A percentile compares a stretch with the other conserved stretches of the same genome.
phyloP scores from a whole-genome alignment of 2,113 vertebrate species.

The Nothoprocta pentlandii region DNA sequence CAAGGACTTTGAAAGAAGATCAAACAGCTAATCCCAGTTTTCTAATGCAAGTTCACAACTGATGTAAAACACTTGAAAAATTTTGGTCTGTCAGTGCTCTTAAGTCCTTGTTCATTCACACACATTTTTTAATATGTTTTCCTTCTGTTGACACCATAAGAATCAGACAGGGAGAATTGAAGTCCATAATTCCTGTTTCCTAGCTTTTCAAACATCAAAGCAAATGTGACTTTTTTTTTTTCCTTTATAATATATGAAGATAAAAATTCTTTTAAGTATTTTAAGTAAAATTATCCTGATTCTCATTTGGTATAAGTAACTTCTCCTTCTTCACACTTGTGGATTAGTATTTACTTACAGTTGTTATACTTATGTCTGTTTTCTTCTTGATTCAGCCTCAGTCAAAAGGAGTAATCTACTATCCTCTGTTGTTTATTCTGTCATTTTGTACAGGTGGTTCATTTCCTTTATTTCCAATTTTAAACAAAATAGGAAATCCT shows the following conservation, averaged over 20 bases:
- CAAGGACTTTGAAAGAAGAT: background rate
- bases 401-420: background rate
- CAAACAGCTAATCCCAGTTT: background rate
- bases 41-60: background rate
- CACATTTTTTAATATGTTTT: background rate
- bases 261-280: background rate
- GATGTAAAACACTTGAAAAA: background rate
- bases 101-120: fast-evolving
- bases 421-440: background rate
- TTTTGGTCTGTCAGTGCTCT: background rate
- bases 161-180: background rate
- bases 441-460: background rate
- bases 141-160: background rate
- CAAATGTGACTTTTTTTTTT: background rate
- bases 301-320: background rate
- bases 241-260: background rate
- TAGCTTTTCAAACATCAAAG: background rate
- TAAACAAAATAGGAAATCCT: background rate
- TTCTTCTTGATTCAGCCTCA: background rate
- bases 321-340: background rate
- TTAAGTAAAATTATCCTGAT: background rate
- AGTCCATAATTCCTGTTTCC: background rate
- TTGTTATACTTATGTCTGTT: background rate
- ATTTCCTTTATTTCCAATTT: background rate
- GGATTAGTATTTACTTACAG: background rate